Percentiles rank a stretch among this genome's conserved stretches.
These are phyloP conservation scores for Lithobius niger DNA, from an alignment of 1,140 invertebrate genomes.

Conservation along the genomic window DNA sequence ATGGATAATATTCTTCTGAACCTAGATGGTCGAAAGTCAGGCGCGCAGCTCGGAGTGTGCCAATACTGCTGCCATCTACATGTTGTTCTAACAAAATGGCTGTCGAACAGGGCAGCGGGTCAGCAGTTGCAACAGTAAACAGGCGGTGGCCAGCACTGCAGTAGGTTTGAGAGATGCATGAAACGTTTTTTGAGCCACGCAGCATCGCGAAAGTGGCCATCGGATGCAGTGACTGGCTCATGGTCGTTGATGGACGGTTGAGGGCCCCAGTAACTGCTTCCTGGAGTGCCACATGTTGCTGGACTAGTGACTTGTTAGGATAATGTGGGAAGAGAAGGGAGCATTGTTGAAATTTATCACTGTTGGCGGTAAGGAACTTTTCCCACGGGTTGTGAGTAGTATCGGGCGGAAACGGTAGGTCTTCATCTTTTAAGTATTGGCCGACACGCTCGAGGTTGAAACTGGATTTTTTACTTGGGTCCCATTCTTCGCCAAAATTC, in stretches of 20 bases:
- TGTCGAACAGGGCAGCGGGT: too few relatives aligned
- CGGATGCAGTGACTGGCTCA: constrained; percentile 14
- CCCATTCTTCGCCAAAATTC: constrained; percentile 50
- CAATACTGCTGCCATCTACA: constrained; percentile 20
- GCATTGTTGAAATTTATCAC: constrained; percentile 48
- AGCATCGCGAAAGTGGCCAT: neutral
- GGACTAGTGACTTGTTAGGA: constrained; percentile 61
- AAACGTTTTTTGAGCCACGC: neutral
- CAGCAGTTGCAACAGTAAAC: constrained; percentile 2
- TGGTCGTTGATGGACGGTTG: neutral
- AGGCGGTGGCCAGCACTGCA: neutral
- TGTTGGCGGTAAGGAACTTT: constrained; percentile 54
- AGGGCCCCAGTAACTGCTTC: constrained; percentile 53
- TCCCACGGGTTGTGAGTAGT: constrained; percentile 53
- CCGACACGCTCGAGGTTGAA: constrained; percentile 74
- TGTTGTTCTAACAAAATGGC: constrained; percentile 7
- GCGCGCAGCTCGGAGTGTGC: constrained; percentile 20
- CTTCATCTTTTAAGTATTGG: constrained; percentile 62
- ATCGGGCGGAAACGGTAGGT: constrained; percentile 48
- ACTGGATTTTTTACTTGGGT: constrained; percentile 43
- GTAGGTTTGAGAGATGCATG: neutral
- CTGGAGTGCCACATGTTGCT: constrained; percentile 60
- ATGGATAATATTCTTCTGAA: neutral
- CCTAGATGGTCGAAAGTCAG: constrained; percentile 19
- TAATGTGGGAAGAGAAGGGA: constrained; percentile 60